Evolutionary conservation across 2,888 invertebrate species (phyloP), one percentile per base, ranked within the genome.

Genomic region (Scaptomyza tumidula): DNA sequence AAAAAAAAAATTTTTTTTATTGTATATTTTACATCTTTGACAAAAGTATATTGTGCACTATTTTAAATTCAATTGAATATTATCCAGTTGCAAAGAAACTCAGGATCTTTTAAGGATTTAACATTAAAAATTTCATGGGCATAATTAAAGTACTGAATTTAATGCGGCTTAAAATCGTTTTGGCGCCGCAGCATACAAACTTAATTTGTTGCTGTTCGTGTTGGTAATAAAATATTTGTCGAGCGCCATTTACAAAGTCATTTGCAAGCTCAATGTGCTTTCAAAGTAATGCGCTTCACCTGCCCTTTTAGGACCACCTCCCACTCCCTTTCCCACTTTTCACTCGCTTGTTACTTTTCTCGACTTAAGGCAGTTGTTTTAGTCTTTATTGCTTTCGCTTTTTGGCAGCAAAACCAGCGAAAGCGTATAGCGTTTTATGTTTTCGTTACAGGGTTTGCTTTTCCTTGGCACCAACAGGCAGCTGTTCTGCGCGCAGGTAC

Each of bases 171-270:
- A 39, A 68, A 57, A 55, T 46, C 53, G 39, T 10, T 46, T 41
- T 41, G 41, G 41, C n/a, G 13, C 44, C 43, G 35, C 13, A 52
- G 41, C 45, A 44, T 63, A 64, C 74, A 78, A 78, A 78, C 70
- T 71, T 76, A 84, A 86, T 86, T 41, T 83, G 73, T 66, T 82
- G 71, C 72, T 80, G 66, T 78, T 78, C 67, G 70, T 16, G 41
- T 16, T 67, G 68, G 86, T 80, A 86, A 83, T 82, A 83, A 83
- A 83, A 86, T 86, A 86, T 86, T 84, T 84, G 82, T 84, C 73
- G 80, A 73, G 86, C 78, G 70, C 84, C 86, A 85, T 86, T 85
- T 86, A 84, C 86, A 84, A 85, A 86, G 84, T 84, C 86, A 81
- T 85, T 85, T 85, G 84, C 85, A 80, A 85, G 80, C 85, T 80